Evolutionary conservation across 2,113 vertebrate genomes (phyloP).

Genomic region (Butorides virescens): DNA sequence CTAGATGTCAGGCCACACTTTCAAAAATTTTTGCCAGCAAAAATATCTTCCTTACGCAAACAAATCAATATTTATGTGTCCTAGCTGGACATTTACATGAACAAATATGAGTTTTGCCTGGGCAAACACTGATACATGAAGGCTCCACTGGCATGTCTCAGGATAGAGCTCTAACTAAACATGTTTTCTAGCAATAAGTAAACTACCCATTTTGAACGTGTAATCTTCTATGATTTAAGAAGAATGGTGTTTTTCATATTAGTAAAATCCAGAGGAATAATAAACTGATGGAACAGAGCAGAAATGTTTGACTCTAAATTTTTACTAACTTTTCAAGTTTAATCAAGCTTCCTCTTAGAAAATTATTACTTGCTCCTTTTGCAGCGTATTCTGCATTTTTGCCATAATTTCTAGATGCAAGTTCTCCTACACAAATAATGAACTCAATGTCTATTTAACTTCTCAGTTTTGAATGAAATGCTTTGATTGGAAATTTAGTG

Average conservation of each 20-base stretch:
- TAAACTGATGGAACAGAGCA: not conserved
- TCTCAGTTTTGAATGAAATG: not conserved
- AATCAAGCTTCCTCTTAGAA: not conserved
- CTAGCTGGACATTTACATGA: slow-evolving; percentile 56
- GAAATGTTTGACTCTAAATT: not conserved
- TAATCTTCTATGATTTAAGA: not conserved
- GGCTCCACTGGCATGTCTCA: not conserved
- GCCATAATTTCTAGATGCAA: not conserved
- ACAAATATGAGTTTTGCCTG: slow-evolving; percentile 45
- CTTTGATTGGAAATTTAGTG: not conserved
- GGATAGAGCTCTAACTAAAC: not conserved
- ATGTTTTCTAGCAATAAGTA: slow-evolving; percentile 17
- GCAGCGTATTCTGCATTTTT: not conserved
- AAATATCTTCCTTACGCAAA: slow-evolving; percentile 44
- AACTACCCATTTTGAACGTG: not conserved
- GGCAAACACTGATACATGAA: slow-evolving; percentile 25
- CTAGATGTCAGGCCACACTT: not conserved
- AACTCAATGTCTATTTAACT: not conserved
- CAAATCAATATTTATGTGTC: slow-evolving; percentile 50
- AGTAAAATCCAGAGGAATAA: not conserved
- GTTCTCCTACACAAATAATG: not conserved
- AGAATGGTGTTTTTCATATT: not conserved
- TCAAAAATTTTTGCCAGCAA: slow-evolving; percentile 27
- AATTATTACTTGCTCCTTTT: not conserved
- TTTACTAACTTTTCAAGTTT: not conserved